Base-by-base conservation (phyloP, 2,113 vertebrate species). In the Gavia stellata region DNA sequence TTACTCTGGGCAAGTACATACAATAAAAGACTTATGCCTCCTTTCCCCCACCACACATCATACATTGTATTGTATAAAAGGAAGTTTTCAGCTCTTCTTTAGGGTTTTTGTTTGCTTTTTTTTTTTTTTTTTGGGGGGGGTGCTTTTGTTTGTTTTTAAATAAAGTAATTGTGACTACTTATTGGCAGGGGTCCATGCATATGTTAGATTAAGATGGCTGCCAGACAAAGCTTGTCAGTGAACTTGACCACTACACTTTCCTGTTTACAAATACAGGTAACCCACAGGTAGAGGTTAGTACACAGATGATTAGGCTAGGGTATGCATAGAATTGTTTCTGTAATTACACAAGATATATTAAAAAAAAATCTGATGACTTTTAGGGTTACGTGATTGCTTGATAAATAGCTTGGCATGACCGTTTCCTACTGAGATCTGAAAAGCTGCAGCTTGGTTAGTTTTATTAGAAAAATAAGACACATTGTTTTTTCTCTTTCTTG, bases 41-140 rank as follows among this genome's bases (percentile, higher is more conserved):
- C 28, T 70, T 62, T 21, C 10, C 5, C 14, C 7, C 12, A 50
- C 31, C 10, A 56, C 14, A 14, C 3, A 18, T 31, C 2, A 31
- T 21, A 5, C 0, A 33, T 72, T 79, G 82, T 40, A 36, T 34
- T 36, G 8, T n/a, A 42, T 33, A 53, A 88, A 83, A 77, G 3
- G 4, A 81, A 62, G 3, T 12, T 89, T 86, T 77, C 44, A 38
- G 1, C 2, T 49, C 6, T 62, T 63, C 17, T 59, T 83, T 29
- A 19, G 24, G 7, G 12, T 1, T 74, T 73, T 58, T 36, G 3
- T 47, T 81, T 49, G 10, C 6, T n/a, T 20, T 7, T 53, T 44
- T n/a, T 17, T 34, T 23, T 7, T 77, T 81, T 52, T 14, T 40
- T 1, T 0, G 2, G 6, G 6, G 8, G 2, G 34, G 4, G 5